A percentile compares a stretch with the other conserved stretches of the same genome.
Conservation (phyloP, 2,113 vertebrate genomes). For the Hipposideros armiger region DNA sequence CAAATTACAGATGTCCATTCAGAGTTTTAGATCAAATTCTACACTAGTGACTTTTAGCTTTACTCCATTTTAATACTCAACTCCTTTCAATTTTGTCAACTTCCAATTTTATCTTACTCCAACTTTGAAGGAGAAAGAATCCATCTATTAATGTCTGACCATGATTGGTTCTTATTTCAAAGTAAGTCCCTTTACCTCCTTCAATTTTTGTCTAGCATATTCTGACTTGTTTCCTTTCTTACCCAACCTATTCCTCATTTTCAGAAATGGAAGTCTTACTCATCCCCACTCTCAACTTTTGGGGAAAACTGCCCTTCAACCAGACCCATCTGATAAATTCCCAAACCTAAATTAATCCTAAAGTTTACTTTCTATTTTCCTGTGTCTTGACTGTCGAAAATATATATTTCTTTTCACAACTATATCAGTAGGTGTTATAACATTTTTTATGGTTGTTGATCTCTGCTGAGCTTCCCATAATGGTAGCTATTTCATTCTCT, state of each 20-base stretch:
- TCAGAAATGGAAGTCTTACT: not conserved
- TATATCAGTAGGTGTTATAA: not conserved
- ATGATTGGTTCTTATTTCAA: not conserved
- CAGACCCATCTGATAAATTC: not conserved
- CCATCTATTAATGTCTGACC: not conserved
- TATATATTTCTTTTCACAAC: not conserved
- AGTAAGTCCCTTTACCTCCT: not conserved
- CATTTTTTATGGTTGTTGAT: not conserved
- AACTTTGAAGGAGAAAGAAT: not conserved
- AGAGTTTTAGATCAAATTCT: not conserved
- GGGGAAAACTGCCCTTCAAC: not conserved
- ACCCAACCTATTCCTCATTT: not conserved
- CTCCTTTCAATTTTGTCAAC: not conserved
- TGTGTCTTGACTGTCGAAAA: not conserved
- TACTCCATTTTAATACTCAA: not conserved
- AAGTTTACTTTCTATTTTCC: not conserved
- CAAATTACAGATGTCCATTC: not conserved
- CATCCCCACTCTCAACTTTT: not conserved
- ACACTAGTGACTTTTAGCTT: not conserved
- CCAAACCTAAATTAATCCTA: not conserved
- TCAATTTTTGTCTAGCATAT: not conserved
- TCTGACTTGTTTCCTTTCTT: conserved; percentile 3
- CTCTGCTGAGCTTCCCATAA: not conserved
- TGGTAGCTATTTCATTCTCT: not conserved
- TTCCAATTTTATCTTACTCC: not conserved